Evolutionary conservation across 2,797 vertebrate species (phyloP), one percentile per base, ranked within the genome.

Genomic region (Clarias pachynema): DNA sequence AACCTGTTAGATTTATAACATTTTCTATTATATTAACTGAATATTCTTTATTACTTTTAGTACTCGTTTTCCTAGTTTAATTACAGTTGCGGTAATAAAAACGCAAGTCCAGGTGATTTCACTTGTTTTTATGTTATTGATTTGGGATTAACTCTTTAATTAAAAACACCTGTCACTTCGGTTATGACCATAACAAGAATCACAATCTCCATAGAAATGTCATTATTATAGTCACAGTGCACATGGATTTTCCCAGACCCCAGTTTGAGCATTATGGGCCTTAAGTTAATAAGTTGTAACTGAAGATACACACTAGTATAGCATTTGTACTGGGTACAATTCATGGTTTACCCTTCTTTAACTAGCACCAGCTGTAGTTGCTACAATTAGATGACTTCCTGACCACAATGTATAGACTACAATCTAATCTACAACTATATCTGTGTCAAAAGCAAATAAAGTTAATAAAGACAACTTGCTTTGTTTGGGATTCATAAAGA

Each of bases 401-500:
- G 68, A 22, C 9, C 24, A 40, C 34, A 40, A 34, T 40, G 34
- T 40, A 40, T 44, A 44, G 44, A 44, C 44, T 44, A 10, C 40
- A 44, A 44, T 44, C 40, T 44, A 9, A 44, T 44, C 7, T 44
- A 40, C 68, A 69, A 3, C 8, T 68, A 20, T 20, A 40, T 40
- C 18, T 37, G 31, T 37, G 68, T 22, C 68, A 10, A 69, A 69
- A 69, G 26, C 34, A 37, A 20, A 37, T 37, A 20, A 31, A 44
- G 40, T 8, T 44, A 9, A 44, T 44, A 44, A 44, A 44, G 44
- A 44, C 44, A 49, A 49, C 44, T 72, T 72, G 4, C 20, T 70
- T 70, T 70, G 24, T 70, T 40, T 70, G 69, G 69, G 37, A n/a
- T 73, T 26, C 16, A 73, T 73, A 73, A 53, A 70, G 34, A 12